Percentiles rank a stretch among this genome's conserved stretches.
Conservation (phyloP, 2,113 vertebrate species). For the Pagrus major region DNA sequence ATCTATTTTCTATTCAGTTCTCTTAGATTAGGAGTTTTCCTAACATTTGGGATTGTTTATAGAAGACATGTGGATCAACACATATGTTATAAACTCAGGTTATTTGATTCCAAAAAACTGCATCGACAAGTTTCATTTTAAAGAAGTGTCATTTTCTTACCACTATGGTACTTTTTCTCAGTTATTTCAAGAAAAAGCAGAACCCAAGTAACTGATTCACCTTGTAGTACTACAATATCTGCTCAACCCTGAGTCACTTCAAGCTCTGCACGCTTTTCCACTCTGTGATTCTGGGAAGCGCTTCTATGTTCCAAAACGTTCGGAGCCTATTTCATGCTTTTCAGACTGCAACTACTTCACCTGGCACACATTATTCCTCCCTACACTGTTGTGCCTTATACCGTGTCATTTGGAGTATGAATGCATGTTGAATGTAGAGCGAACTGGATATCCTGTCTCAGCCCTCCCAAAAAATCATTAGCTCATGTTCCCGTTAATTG, state of each 20-base stretch:
- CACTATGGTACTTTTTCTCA: background rate
- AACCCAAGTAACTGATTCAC: background rate
- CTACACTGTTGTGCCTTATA: background rate
- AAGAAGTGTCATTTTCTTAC: background rate
- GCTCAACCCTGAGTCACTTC: conserved; percentile 1
- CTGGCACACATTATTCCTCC: conserved; percentile 1
- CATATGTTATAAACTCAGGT: background rate
- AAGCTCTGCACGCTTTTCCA: background rate
- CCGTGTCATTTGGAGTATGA: conserved; percentile 19
- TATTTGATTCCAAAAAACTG: background rate
- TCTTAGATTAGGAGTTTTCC: background rate
- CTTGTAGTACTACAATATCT: conserved; percentile 16
- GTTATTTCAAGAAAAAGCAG: background rate
- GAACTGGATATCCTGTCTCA: background rate
- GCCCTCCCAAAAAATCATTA: background rate
- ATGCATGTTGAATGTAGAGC: conserved; percentile 16
- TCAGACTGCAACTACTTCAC: conserved; percentile 26
- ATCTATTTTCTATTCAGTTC: background rate
- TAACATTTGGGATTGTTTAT: background rate
- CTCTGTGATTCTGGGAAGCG: conserved; percentile 3
- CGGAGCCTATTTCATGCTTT: conserved; percentile 44
- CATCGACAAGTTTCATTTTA: background rate
- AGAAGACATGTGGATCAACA: background rate
- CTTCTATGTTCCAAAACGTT: background rate
- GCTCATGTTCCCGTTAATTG: conserved; percentile 21